Evolutionary conservation across 2,888 invertebrate species (phyloP).

Genomic region (Scaptomyza flava): DNA sequence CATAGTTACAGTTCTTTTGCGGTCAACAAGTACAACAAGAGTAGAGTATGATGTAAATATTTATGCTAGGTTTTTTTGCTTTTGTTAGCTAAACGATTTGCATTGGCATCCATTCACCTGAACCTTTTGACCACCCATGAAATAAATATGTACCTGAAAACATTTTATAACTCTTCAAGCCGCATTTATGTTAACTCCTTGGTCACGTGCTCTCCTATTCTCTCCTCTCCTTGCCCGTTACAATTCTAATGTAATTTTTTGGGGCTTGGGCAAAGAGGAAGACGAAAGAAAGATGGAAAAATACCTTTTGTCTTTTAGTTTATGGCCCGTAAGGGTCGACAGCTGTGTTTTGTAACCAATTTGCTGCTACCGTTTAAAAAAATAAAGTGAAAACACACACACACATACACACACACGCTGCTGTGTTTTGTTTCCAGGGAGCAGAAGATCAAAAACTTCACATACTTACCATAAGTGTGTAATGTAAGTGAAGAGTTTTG

Average conservation of each 20-base stretch:
- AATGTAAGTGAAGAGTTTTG: conserved; percentile 64
- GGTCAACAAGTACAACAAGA: conserved; percentile 19
- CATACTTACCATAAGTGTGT: too few relatives aligned
- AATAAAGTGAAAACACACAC: conserved; percentile 30
- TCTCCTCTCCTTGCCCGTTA: conserved; percentile 5
- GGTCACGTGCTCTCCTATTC: conserved; percentile 36
- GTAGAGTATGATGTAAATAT: conserved; percentile 39
- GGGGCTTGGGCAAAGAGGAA: conserved; percentile 17
- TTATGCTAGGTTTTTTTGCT: conserved; percentile 36
- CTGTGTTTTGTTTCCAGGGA: conserved; percentile 2
- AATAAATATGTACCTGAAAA: conserved; percentile 45
- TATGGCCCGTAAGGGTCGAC: conserved; percentile 77
- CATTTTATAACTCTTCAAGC: conserved; percentile 45
- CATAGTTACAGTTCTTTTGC: conserved; percentile 48
- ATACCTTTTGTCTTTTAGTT: conserved; percentile 76
- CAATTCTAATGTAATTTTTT: conserved; percentile 61
- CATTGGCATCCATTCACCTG: conserved; percentile 61
- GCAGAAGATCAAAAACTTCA: conserved; percentile 24
- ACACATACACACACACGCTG: conserved; percentile 8
- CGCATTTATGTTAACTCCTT: conserved; percentile 41
- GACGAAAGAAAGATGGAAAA: conserved; percentile 16
- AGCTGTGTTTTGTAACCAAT: conserved; percentile 80
- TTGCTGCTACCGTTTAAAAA: conserved; percentile 60
- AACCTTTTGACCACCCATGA: conserved; percentile 59
- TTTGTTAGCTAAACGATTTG: conserved; percentile 40